phyloP scores from a whole-genome alignment of 2,888 invertebrate species.

The Mayetiola destructor region DNA sequence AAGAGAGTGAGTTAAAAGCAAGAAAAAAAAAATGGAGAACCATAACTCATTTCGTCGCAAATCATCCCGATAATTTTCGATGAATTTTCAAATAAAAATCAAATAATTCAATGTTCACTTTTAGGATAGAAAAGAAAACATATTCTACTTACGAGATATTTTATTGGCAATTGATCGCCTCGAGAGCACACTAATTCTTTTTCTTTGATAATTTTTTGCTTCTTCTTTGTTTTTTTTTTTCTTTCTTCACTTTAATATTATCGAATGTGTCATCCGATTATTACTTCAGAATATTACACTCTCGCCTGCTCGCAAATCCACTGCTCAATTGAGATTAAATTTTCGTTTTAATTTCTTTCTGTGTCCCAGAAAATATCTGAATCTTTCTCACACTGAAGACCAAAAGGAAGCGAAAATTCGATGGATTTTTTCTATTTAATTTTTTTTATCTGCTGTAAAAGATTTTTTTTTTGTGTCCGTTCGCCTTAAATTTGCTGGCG shows the following conservation, averaged over 20 bases:
- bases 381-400: not conserved
- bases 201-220: not conserved
- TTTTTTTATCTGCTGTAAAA: too few species aligned
- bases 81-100: not conserved
- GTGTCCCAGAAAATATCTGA: too few species aligned
- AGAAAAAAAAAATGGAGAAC: slow-evolving; percentile 6
- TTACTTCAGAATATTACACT: not conserved
- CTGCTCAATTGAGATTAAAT: not conserved
- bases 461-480: not conserved
- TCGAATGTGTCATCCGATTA: not conserved
- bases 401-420: not conserved
- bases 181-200: too few species aligned
- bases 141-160: slow-evolving; percentile 10
- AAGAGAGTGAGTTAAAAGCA: too few species aligned
- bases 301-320: not conserved
- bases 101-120: not conserved
- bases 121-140: not conserved
- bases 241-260: not conserved
- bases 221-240: not conserved
- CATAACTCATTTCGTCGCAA: slow-evolving; percentile 4
- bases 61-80: not conserved
- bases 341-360: not conserved
- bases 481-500: not conserved
- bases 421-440: too few species aligned
- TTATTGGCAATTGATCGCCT: not conserved